phyloP scores from a whole-genome alignment of 2,113 vertebrate species.

The Corydoras sp. region DNA sequence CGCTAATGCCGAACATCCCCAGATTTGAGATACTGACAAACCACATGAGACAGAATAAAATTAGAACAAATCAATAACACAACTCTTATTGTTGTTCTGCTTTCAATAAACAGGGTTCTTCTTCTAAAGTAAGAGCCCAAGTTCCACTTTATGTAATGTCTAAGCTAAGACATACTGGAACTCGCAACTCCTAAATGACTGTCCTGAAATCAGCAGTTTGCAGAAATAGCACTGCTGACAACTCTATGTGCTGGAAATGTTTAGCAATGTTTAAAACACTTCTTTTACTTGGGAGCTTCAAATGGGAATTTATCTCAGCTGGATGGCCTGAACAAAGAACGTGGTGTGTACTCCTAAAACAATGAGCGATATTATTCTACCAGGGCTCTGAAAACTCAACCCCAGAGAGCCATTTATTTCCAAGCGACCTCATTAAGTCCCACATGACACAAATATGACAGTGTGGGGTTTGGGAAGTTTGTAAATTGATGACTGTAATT shows the following conservation, averaged over 20 bases:
- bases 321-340: conserved; percentile 7
- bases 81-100: too few species aligned
- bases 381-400: conserved; percentile 33
- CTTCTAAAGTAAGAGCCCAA: too few species aligned
- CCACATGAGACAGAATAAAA: background rate
- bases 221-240: too few species aligned
- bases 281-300: too few species aligned
- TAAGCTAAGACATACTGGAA: too few species aligned
- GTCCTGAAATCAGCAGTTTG: too few species aligned
- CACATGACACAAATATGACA: conserved; percentile 45
- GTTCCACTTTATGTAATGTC: too few species aligned
- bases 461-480: conserved; percentile 45
- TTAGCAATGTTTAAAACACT: too few species aligned
- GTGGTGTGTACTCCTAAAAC: conserved; percentile 27
- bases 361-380: conserved; percentile 34
- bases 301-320: conserved; percentile 27
- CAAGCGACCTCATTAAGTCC: conserved; percentile 61
- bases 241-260: too few species aligned
- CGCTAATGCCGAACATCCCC: conserved; percentile 91
- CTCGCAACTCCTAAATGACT: too few species aligned
- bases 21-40: conserved; percentile 83
- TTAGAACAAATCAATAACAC: too few species aligned
- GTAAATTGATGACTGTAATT: conserved; percentile 41
- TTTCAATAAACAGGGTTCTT: too few species aligned
- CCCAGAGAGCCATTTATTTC: conserved; percentile 60